Conservation (phyloP, 2,888 invertebrate genomes). For the Drosophila suboccidentalis region DNA sequence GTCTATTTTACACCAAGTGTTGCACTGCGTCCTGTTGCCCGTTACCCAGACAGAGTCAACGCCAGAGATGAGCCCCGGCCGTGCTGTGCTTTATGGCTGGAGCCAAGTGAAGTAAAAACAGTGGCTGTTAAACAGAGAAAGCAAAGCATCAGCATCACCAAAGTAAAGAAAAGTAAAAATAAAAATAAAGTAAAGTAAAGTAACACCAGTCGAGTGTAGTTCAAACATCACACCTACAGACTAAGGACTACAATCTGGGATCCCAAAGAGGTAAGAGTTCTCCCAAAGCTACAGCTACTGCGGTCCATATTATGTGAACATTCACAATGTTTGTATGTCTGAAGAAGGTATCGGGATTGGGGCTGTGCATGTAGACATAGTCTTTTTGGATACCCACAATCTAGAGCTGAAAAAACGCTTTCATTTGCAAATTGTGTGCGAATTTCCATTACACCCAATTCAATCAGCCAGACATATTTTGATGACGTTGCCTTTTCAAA, state of each 20-base stretch:
- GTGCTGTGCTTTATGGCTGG: slow-evolving; percentile 49
- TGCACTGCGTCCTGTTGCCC: slow-evolving; percentile 38
- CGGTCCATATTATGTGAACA: slow-evolving; percentile 43
- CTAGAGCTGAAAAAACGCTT: slow-evolving; percentile 9
- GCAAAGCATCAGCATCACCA: slow-evolving; percentile 32
- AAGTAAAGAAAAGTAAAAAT: slow-evolving; percentile 21
- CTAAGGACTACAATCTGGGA: slow-evolving; percentile 32
- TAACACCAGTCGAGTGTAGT: slow-evolving; percentile 75
- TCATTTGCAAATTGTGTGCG: slow-evolving; percentile 25
- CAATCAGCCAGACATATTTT: slow-evolving; percentile 1
- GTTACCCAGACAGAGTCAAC: slow-evolving; percentile 15
- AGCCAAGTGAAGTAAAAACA: slow-evolving; percentile 62
- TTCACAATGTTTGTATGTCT: slow-evolving; percentile 20
- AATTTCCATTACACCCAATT: slow-evolving; percentile 8
- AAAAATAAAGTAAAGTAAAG: slow-evolving; percentile 36
- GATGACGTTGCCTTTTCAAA: slow-evolving; percentile 14
- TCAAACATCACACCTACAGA: slow-evolving; percentile 80
- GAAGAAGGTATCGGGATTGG: slow-evolving; percentile 8
- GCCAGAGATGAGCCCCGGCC: slow-evolving; percentile 26
- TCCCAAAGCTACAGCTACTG: slow-evolving; percentile 30
- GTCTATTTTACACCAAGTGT: slow-evolving; percentile 52
- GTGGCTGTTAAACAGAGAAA: slow-evolving; percentile 54
- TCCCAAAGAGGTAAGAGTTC: slow-evolving; percentile 30
- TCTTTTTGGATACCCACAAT: slow-evolving; percentile 12
- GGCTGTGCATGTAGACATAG: slow-evolving; percentile 8